Conservation (phyloP, 2,113 vertebrate species). For the Hydropotes inermis region DNA sequence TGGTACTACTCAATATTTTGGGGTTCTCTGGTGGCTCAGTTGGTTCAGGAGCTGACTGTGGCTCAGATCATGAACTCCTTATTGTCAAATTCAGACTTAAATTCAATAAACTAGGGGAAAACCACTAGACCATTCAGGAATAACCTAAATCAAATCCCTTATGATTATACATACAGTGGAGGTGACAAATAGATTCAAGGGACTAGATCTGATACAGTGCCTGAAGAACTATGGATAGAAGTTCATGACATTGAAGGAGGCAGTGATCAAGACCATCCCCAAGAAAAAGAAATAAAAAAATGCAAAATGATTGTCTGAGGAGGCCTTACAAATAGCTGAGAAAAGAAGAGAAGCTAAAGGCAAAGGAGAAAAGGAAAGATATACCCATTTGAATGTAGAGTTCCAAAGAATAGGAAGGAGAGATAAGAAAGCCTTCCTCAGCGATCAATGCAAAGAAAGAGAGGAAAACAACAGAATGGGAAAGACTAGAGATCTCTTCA, state of each 20-base stretch:
- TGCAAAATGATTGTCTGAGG: background rate
- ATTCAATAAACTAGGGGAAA: background rate
- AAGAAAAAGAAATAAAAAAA: background rate
- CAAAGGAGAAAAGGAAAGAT: background rate
- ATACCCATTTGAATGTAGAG: background rate
- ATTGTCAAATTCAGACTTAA: background rate
- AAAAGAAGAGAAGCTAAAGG: background rate
- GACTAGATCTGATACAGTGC: background rate
- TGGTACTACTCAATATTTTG: background rate
- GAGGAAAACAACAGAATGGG: background rate
- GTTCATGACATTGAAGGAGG: background rate
- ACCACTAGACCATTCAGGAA: background rate
- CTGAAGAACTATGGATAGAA: background rate
- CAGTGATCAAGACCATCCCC: background rate
- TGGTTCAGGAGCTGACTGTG: background rate
- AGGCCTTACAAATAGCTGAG: background rate
- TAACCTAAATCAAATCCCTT: background rate
- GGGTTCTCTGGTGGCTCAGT: background rate
- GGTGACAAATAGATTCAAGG: background rate
- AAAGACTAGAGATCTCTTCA: background rate
- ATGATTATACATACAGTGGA: background rate
- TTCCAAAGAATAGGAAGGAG: background rate
- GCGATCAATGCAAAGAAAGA: background rate
- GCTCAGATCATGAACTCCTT: background rate
- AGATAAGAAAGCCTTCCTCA: background rate